These are phyloP conservation scores for Bombylius major DNA, from an alignment of 2,888 invertebrate species.

Conservation along the genomic window DNA sequence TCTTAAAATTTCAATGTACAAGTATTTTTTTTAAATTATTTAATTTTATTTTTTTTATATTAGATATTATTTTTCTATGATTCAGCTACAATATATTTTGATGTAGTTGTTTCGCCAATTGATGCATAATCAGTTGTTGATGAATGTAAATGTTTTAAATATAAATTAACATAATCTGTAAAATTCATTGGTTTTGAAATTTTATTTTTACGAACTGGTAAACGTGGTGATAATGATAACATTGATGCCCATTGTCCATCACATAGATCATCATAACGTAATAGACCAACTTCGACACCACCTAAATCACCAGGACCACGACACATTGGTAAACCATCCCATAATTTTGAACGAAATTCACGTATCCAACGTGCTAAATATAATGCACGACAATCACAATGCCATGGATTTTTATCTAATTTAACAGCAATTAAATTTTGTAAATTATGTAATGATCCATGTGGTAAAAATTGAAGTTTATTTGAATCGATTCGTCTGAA, in stretches of 20 bases:
- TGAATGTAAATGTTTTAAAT: slow-evolving; percentile 31
- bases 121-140: slow-evolving; percentile 14
- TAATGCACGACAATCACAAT: slow-evolving; percentile 49
- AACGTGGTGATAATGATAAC: slow-evolving; percentile 37
- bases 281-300: slow-evolving; percentile 38
- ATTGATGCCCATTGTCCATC: slow-evolving; percentile 62
- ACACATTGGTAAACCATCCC: slow-evolving; percentile 42
- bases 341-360: slow-evolving; percentile 37
- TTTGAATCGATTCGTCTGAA: slow-evolving; percentile 47
- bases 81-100: slow-evolving; percentile 3
- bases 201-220: slow-evolving; percentile 33
- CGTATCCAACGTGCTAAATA: slow-evolving; percentile 49
- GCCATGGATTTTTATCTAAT: slow-evolving; percentile 50
- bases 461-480: slow-evolving; percentile 47
- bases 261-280: slow-evolving; percentile 52
- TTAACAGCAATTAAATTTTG: slow-evolving; percentile 45
- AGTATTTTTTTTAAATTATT: too few species aligned
- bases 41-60: neutral
- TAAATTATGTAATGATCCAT: slow-evolving; percentile 45
- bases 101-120: slow-evolving; percentile 5
- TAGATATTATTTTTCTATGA: neutral
- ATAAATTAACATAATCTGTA: slow-evolving; percentile 33
- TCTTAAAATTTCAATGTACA: too few species aligned
- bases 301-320: slow-evolving; percentile 42
- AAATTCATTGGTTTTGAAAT: slow-evolving; percentile 34